Evolutionary conservation across 2,797 vertebrate species (phyloP).

Genomic region (Myoxocephalus aenaeus): DNA sequence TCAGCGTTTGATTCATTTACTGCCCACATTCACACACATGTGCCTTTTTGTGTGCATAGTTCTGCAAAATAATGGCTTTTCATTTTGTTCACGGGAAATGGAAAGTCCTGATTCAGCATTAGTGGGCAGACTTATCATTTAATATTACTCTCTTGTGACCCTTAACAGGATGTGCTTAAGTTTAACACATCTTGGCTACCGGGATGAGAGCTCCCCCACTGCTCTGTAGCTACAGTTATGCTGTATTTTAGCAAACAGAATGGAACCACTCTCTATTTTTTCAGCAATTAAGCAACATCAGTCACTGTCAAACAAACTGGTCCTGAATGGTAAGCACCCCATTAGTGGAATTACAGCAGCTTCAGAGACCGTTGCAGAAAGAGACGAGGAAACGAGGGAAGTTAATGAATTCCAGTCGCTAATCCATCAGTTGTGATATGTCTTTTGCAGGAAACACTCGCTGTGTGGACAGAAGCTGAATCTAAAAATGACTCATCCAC

Average conservation of each 20-base stretch:
- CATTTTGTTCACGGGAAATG: constrained; percentile 23
- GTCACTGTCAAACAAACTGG: constrained; percentile 70
- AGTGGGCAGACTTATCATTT: constrained; percentile 20
- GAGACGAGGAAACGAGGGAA: constrained; percentile 33
- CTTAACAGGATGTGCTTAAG: constrained; percentile 17
- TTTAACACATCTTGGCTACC: constrained; percentile 25
- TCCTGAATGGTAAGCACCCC: constrained; percentile 66
- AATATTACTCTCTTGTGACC: constrained; percentile 33
- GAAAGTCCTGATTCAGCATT: constrained; percentile 46
- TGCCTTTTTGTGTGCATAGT: not conserved
- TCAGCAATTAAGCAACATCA: constrained; percentile 68
- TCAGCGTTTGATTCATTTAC: constrained; percentile 2
- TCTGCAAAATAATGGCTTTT: constrained; percentile 38
- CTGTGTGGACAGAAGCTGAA: constrained; percentile 3
- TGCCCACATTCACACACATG: not conserved
- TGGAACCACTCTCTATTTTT: constrained; percentile 42
- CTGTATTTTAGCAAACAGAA: constrained; percentile 44
- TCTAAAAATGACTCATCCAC: not conserved
- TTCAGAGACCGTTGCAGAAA: constrained; percentile 50
- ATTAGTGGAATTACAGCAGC: constrained; percentile 80
- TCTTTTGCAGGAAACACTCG: constrained; percentile 35
- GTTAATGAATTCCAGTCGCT: constrained; percentile 58
- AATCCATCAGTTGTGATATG: constrained; percentile 55
- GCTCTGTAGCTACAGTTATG: constrained; percentile 26
- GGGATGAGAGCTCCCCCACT: constrained; percentile 24